phyloP scores from a whole-genome alignment of 2,888 invertebrate species.

The Taphrorychus bicolor region DNA sequence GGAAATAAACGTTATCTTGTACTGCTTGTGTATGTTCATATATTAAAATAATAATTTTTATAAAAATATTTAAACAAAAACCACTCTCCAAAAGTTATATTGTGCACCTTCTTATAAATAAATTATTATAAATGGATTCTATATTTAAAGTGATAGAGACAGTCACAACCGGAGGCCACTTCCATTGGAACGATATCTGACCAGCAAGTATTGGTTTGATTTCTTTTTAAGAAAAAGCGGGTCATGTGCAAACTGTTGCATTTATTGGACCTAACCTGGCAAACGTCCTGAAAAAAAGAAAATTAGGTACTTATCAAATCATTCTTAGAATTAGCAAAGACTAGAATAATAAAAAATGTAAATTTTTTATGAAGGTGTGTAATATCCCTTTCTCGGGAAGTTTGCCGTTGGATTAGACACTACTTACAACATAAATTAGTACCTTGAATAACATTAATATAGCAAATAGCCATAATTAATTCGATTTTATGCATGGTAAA shows the following conservation, averaged over 20 bases:
- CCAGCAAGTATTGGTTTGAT: conserved; percentile 29
- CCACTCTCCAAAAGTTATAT: too few species aligned
- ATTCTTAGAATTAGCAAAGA: too few species aligned
- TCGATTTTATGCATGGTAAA: too few species aligned
- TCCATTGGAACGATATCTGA: conserved; percentile 29
- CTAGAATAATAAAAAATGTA: neutral
- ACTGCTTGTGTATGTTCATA: too few species aligned
- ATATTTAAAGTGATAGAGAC: conserved; percentile 37
- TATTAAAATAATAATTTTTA: too few species aligned
- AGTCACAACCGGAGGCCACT: conserved; percentile 35
- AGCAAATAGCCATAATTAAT: too few species aligned
- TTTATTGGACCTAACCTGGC: conserved; percentile 40
- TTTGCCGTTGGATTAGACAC: neutral
- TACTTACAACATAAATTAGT: neutral
- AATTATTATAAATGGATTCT: conserved; percentile 30
- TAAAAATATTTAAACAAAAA: too few species aligned
- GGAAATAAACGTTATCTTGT: too few species aligned
- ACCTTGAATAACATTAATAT: neutral
- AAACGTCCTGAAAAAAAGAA: conserved; percentile 44
- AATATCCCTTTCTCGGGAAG: neutral
- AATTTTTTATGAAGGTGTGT: too few species aligned
- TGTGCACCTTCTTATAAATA: too few species aligned
- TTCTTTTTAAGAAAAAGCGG: conserved; percentile 43
- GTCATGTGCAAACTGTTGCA: conserved; percentile 44
- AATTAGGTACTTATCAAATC: neutral